Evolutionary conservation across 2,113 vertebrate genomes (phyloP), one percentile per base, ranked within the genome.

Genomic region (Serilophus lunatus): DNA sequence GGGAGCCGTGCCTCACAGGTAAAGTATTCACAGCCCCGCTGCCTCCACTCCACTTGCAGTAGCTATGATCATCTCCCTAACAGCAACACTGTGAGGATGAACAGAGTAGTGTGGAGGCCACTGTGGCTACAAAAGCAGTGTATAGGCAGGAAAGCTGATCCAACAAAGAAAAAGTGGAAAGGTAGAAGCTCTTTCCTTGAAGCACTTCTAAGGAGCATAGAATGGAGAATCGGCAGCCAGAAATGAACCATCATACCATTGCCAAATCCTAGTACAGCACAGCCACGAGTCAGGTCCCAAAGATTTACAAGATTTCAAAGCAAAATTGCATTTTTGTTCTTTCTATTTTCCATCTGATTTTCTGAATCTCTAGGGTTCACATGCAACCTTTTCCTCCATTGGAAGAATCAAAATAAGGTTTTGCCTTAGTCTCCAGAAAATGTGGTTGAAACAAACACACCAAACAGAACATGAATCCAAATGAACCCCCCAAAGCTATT

Each of bases 261-360:
- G 47, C 42, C 47, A 93, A 60, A 77, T 59, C 54, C 56, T 64
- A 91, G 54, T 36, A 57, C 40, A 79, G 29, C 26, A 47, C 29
- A 59, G 64, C 68, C 54, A 64, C 6, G 1, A 77, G 42, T 85
- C 63, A 90, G 42, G 26, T 84, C 44, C 66, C 33, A 74, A 77
- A 90, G 63, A 77, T 90, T 83, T 35, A 18, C 17, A 68, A 53
- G 54, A 64, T 78, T 90, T 66, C 59, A 81, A 92, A 95, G 66
- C 24, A 95, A 88, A 94, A 82, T 35, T 1, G 29, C 15, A 23
- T 47, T 88, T 95, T 86, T 92, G 29, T 90, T 81, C 66, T 74
- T 90, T 56, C 31, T 81, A 12, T 54, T 83, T 2, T 3, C 61
- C 45, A 19, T 75, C 53, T 88, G 54, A 65, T 82, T 72, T 94